These are phyloP conservation scores for Salminus brasiliensis DNA, from an alignment of 2,113 vertebrate species.

Conservation along the genomic window DNA sequence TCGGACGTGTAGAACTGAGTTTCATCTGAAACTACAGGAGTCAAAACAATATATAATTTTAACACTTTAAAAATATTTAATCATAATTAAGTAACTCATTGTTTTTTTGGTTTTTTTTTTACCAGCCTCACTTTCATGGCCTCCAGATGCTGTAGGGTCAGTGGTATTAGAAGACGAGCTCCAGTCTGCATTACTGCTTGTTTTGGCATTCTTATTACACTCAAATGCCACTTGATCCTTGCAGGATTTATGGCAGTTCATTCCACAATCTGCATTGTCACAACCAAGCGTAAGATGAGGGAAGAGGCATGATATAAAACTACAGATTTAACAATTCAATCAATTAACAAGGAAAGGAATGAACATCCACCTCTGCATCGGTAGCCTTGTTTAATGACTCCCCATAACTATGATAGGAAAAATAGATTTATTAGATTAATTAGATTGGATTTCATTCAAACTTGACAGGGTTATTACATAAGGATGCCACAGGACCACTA, in stretches of 20 bases:
- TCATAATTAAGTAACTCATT: no score
- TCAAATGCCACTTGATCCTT: slow-evolving; percentile 96
- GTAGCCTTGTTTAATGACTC: slow-evolving; percentile 98
- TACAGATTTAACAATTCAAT: slow-evolving; percentile 73
- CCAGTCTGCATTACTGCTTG: slow-evolving; percentile 73
- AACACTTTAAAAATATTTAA: no score
- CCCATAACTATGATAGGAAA: slow-evolving; percentile 87
- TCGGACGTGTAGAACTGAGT: slow-evolving; percentile 82
- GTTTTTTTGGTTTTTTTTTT: no score
- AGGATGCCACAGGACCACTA: not conserved
- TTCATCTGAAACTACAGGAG: slow-evolving; percentile 80
- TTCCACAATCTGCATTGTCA: slow-evolving; percentile 86
- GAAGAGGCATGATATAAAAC: not conserved
- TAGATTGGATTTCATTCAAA: no score
- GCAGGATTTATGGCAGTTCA: slow-evolving; percentile 96
- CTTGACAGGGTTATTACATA: not conserved
- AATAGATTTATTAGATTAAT: slow-evolving; percentile 59
- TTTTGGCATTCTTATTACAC: slow-evolving; percentile 91
- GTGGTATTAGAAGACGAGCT: slow-evolving; percentile 77
- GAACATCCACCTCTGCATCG: slow-evolving; percentile 92
- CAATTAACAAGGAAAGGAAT: not conserved
- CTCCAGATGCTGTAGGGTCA: slow-evolving; percentile 75
- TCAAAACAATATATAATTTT: no score
- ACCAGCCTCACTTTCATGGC: slow-evolving; percentile 74
- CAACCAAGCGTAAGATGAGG: not conserved